These are phyloP conservation scores for Amphiprion ocellaris DNA, from an alignment of 2,113 vertebrate species.

Conservation along the genomic window DNA sequence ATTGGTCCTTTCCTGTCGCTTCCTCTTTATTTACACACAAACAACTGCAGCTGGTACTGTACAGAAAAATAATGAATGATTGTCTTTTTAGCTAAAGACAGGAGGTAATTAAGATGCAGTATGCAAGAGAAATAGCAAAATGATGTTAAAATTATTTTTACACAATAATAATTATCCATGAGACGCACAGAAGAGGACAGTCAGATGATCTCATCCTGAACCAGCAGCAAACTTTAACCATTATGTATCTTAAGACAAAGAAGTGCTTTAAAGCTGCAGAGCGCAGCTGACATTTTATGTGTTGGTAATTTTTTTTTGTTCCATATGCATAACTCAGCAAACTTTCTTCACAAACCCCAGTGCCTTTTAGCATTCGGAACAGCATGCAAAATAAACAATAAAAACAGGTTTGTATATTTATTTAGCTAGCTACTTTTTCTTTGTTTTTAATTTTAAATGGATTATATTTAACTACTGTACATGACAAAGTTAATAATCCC, in stretches of 20 bases:
- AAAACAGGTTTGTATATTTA: constrained; percentile 74
- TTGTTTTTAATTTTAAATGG: constrained; percentile 62
- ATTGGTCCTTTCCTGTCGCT: constrained; percentile 20
- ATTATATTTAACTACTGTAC: constrained; percentile 68
- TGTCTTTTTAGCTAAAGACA: constrained; percentile 9
- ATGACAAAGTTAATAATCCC: constrained; percentile 46
- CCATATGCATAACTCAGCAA: constrained; percentile 31
- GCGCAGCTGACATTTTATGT: constrained; percentile 13
- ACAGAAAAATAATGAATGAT: constrained; percentile 42
- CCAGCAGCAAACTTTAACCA: constrained; percentile 26
- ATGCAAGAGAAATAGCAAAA: background rate
- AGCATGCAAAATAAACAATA: constrained; percentile 43
- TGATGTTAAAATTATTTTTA: constrained; percentile 22
- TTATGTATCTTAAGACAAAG: background rate
- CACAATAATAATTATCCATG: background rate
- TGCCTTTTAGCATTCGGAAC: constrained; percentile 63
- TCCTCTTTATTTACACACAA: constrained; percentile 60
- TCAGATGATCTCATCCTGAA: constrained; percentile 30
- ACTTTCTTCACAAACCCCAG: constrained; percentile 32
- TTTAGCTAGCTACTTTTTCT: constrained; percentile 64
- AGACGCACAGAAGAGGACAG: constrained; percentile 43
- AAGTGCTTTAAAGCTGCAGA: constrained; percentile 25
- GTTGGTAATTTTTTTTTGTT: constrained; percentile 30
- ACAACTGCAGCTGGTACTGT: constrained; percentile 73
- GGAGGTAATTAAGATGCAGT: constrained; percentile 7